Conservation (phyloP, 2,797 vertebrate species). For the Sebastes hubbsi region DNA sequence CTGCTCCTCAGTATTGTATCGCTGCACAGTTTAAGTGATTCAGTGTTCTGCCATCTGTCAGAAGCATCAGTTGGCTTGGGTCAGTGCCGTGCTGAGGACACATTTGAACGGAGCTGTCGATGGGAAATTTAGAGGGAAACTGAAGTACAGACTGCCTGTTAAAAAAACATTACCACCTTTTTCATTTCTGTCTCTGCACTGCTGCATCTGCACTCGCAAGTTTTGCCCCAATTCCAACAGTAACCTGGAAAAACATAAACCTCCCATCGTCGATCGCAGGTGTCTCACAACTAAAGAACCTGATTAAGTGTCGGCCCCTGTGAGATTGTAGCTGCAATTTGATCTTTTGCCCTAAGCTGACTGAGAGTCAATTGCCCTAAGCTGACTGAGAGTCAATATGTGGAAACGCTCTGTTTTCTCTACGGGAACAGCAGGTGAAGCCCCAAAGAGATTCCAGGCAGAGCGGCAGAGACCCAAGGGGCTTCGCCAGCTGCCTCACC, state of each 20-base stretch:
- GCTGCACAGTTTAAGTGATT: constrained; percentile 1
- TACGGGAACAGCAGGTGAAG: constrained; percentile 42
- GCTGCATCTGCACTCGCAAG: not conserved
- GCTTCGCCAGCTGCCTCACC: constrained; percentile 47
- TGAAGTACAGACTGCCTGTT: not conserved
- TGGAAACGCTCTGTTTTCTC: constrained; percentile 24
- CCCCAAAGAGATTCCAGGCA: constrained; percentile 48
- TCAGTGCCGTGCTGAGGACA: not conserved
- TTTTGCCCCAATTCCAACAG: not conserved
- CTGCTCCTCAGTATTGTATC: not conserved
- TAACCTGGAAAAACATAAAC: not conserved
- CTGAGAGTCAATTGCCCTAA: constrained; percentile 17
- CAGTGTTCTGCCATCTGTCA: constrained; percentile 9
- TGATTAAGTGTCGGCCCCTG: constrained; percentile 24
- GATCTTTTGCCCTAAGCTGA: constrained; percentile 33
- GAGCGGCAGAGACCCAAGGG: constrained; percentile 29
- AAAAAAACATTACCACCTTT: not conserved
- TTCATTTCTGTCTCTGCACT: not conserved
- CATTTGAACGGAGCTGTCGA: not conserved
- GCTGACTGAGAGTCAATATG: constrained; percentile 18
- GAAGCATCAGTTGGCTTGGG: not conserved
- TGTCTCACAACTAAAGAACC: constrained; percentile 29
- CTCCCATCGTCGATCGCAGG: not conserved
- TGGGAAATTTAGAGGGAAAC: not conserved
- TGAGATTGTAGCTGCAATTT: constrained; percentile 36